Evolutionary conservation across 2,797 vertebrate species (phyloP), one percentile per base, ranked within the genome.

Genomic region (Philypnodon macrostomus): DNA sequence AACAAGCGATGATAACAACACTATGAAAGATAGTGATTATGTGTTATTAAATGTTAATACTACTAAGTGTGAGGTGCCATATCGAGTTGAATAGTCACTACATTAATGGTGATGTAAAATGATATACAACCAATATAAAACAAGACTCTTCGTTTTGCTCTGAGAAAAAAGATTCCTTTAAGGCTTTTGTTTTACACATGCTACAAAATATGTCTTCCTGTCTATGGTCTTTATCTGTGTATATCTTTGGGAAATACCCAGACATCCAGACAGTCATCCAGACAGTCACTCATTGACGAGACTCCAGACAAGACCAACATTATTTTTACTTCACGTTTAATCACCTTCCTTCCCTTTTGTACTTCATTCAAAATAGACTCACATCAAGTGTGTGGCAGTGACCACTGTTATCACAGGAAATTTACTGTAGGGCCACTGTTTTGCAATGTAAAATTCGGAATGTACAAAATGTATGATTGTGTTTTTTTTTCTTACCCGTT

Each of bases 191-290:
- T 6, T 27, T n/a, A n/a, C n/a, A n/a, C n/a, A n/a, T n/a, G n/a
- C n/a, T n/a, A n/a, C n/a, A n/a, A n/a, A 13, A 12, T 32, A 13
- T 13, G 12, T 16, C 9, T 26, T 15, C 4, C 4, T 41, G 1
- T 46, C 63, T 38, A 46, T 4, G 34, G 48, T 21, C 2, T n/a
- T n/a, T n/a, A n/a, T n/a, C n/a, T n/a, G n/a, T n/a, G n/a, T n/a
- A n/a, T n/a, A 66, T 66, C 14, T 69, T 47, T 55, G 57, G 84
- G 83, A 81, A 87, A 64, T 75, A 79, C 81, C 83, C 77, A 55
- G 11, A 55, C n/a, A 47, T 63, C 77, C 71, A 83, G 82, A 83
- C 80, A 64, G 7, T 47, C n/a, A 42, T 44, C 40, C 38, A 81
- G 81, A 86, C 69, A 27, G 26, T 87, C 77, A 87, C 58, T 44